A percentile compares a stretch with the other conserved stretches of the same genome.
Evolutionary conservation across 2,797 vertebrate genomes (phyloP).

Genomic region (Lutjanus argentimaculatus): DNA sequence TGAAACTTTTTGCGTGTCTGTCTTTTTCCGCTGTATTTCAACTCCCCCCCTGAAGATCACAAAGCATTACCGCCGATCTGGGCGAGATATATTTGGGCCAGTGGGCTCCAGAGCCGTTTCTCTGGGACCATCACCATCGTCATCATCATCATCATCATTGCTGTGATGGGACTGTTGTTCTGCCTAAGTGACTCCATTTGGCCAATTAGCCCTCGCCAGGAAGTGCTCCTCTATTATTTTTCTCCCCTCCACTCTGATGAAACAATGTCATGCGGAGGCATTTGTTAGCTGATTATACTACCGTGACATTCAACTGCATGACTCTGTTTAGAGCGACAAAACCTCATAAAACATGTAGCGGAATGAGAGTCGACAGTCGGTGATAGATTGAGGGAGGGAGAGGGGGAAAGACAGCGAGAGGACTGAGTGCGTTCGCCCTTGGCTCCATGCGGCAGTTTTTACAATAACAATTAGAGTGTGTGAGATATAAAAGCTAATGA

Average conservation of each 20-base stretch:
- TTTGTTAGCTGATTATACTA: conserved; percentile 80
- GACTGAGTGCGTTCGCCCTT: conserved; percentile 80
- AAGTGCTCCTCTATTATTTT: conserved; percentile 72
- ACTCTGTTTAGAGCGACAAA: conserved; percentile 71
- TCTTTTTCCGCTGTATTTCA: background rate
- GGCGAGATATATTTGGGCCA: conserved; percentile 30
- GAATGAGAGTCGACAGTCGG: conserved; percentile 74
- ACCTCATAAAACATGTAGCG: conserved; percentile 80
- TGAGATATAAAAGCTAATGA: conserved; percentile 89
- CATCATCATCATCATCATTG: conserved; percentile 62
- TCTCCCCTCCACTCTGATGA: conserved; percentile 61
- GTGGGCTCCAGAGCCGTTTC: conserved; percentile 41
- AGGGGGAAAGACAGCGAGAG: conserved; percentile 19
- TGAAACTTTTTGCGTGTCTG: conserved; percentile 20
- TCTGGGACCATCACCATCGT: conserved; percentile 39
- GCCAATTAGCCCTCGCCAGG: conserved; percentile 76
- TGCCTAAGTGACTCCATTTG: conserved; percentile 80
- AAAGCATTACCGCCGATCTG: conserved; percentile 21
- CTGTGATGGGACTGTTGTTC: conserved; percentile 75
- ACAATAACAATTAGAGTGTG: conserved; percentile 87
- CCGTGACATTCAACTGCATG: conserved; percentile 77
- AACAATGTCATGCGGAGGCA: conserved; percentile 79
- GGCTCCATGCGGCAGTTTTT: conserved; percentile 81
- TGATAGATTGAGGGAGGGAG: conserved; percentile 67
- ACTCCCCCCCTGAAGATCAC: conserved; percentile 6